Evolutionary conservation across 1,140 invertebrate species (phyloP).

Genomic region (Drosophila sulfurigaster): DNA sequence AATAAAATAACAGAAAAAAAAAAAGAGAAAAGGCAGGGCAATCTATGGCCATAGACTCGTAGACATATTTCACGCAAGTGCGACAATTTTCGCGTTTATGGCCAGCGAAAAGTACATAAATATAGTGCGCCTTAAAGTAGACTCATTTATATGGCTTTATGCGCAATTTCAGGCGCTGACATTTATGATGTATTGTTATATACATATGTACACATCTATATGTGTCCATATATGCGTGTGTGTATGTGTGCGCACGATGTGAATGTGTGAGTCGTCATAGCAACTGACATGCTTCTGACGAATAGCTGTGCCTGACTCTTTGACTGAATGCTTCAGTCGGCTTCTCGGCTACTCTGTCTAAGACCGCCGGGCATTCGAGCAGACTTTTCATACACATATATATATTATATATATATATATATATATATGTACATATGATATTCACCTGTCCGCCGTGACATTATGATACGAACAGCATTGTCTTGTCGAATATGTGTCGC

Average conservation of each 20-base stretch:
- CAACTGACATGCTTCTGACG: constrained; percentile 56
- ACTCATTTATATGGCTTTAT: constrained; percentile 84
- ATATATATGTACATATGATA: constrained; percentile 4
- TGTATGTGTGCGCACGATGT: constrained; percentile 7
- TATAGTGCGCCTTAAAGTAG: constrained; percentile 79
- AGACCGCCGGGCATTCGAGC: constrained; percentile 30
- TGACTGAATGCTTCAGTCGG: constrained; percentile 21
- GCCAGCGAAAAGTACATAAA: constrained; percentile 69
- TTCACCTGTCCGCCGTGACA: constrained; percentile 20
- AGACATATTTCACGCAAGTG: constrained; percentile 74
- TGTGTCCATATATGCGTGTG: constrained; percentile 2
- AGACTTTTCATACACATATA: constrained; percentile 26
- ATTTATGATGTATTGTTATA: constrained; percentile 77
- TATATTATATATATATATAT: constrained; percentile 7
- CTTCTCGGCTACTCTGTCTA: constrained; percentile 20
- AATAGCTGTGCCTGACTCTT: constrained; percentile 46
- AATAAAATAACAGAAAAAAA: constrained; percentile 22
- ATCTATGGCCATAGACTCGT: constrained; percentile 29
- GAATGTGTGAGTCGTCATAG: constrained; percentile 48
- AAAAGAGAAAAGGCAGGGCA: constrained; percentile 20
- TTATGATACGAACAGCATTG: constrained; percentile 17
- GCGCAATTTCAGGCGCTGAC: constrained; percentile 79
- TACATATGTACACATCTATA: constrained; percentile 17
- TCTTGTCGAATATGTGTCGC: constrained; percentile 18
- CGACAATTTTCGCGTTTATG: constrained; percentile 69